Evolutionary conservation across 2,797 vertebrate species (phyloP).

Genomic region (Orientallactaga sibirica): DNA sequence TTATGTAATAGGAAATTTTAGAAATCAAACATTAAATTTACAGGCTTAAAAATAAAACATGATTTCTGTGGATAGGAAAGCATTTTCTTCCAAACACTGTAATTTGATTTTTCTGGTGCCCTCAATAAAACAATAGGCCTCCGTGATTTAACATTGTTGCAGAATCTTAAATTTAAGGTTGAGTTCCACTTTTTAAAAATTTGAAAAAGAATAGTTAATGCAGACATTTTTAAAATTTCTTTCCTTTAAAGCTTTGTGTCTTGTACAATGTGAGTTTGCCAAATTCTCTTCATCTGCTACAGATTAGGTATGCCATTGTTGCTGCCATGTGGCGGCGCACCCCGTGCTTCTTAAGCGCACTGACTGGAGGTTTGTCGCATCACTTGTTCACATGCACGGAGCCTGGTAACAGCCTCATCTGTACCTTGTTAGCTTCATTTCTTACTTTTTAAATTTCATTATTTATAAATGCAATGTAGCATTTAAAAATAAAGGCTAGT

Average conservation of each 20-base stretch:
- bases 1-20: constrained; percentile 42
- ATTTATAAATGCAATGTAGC: constrained; percentile 84
- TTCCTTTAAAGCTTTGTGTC: constrained; percentile 88
- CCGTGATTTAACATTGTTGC: constrained; percentile 73
- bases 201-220: constrained; percentile 85
- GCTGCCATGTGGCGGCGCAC: constrained; percentile 88
- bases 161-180: constrained; percentile 84
- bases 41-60: constrained; percentile 17
- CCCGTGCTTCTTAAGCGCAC: constrained; percentile 91
- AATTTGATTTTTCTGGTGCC: constrained; percentile 85
- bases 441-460: constrained; percentile 89
- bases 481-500: constrained; percentile 81
- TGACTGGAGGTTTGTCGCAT: constrained; percentile 91
- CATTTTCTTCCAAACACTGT: constrained; percentile 50
- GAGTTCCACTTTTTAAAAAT: constrained; percentile 83
- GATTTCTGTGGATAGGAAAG: background rate
- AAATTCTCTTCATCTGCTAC: constrained; percentile 94
- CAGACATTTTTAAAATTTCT: constrained; percentile 75
- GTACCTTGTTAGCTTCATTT: constrained; percentile 89
- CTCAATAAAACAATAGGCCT: constrained; percentile 65
- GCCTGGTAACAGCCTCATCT: constrained; percentile 94
- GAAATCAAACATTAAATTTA: constrained; percentile 63
- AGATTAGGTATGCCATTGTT: constrained; percentile 87
- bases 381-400: constrained; percentile 92
- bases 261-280: constrained; percentile 94